Conservation (phyloP, 1,140 invertebrate species). For the Galleria mellonella region DNA sequence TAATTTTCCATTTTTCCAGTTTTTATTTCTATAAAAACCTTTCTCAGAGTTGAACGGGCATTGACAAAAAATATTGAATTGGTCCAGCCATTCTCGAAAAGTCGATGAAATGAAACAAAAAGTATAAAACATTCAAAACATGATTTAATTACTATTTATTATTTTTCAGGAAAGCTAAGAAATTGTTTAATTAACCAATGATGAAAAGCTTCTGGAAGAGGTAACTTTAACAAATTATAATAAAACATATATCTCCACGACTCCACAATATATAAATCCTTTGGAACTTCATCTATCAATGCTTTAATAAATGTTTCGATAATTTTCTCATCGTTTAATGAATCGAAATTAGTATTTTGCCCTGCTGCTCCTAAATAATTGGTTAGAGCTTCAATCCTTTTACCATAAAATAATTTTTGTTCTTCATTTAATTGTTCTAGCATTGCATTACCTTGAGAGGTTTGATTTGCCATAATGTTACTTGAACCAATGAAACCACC, state of each 20-base stretch:
- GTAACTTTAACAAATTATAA: slow-evolving; percentile 55
- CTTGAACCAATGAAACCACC: slow-evolving; percentile 56
- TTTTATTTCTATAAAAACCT: too few relatives aligned
- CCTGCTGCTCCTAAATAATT: slow-evolving; percentile 35
- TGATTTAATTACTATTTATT: slow-evolving; percentile 4
- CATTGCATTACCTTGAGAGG: slow-evolving; percentile 29
- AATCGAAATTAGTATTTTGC: slow-evolving; percentile 36
- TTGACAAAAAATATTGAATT: too few relatives aligned
- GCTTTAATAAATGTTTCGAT: slow-evolving; percentile 55
- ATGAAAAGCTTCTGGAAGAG: slow-evolving; percentile 36
- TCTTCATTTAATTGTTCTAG: slow-evolving; percentile 43
- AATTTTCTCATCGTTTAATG: slow-evolving; percentile 47
- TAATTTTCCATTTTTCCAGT: too few relatives aligned
- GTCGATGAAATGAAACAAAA: too few relatives aligned
- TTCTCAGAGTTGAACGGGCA: too few relatives aligned
- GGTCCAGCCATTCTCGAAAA: too few relatives aligned
- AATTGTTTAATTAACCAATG: slow-evolving; percentile 50
- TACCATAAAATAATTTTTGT: slow-evolving; percentile 42
- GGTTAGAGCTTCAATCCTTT: slow-evolving; percentile 35
- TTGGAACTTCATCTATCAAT: slow-evolving; percentile 37
- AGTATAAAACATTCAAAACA: too few relatives aligned
- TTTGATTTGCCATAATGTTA: slow-evolving; percentile 41
- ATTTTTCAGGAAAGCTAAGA: slow-evolving; percentile 33
- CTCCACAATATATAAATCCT: slow-evolving; percentile 54
- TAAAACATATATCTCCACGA: slow-evolving; percentile 62